phyloP scores from a whole-genome alignment of 2,797 vertebrate genomes.

The Leuciscus waleckii region DNA sequence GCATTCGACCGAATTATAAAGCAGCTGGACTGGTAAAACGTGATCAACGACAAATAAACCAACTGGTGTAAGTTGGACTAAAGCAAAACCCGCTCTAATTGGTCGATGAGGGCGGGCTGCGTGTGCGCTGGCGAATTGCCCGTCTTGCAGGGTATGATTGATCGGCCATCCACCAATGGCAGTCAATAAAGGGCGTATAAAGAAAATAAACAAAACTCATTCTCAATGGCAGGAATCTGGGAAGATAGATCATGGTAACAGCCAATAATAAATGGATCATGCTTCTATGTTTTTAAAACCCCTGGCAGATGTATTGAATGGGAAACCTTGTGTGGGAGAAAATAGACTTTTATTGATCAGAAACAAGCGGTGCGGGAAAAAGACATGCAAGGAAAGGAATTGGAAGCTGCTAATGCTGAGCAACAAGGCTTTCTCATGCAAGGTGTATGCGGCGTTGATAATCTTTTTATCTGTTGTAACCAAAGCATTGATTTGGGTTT shows the following conservation, averaged over 20 bases:
- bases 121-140: conserved; percentile 28
- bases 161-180: conserved; percentile 66
- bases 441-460: conserved; percentile 62
- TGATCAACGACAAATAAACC: conserved; percentile 3
- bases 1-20: neutral
- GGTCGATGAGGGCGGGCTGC: conserved; percentile 31
- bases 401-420: conserved; percentile 73
- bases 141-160: conserved; percentile 57
- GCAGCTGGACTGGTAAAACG: neutral
- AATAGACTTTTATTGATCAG: conserved; percentile 83
- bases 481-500: neutral
- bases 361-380: conserved; percentile 69
- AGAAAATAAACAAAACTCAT: conserved; percentile 75
- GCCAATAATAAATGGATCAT: conserved; percentile 86
- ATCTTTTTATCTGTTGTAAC: conserved; percentile 7
- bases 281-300: conserved; percentile 81
- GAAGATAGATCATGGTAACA: conserved; percentile 81
- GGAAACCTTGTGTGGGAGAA: conserved; percentile 82
- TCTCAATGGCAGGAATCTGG: conserved; percentile 75
- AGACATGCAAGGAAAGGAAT: conserved; percentile 32
- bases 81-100: conserved; percentile 17
- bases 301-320: conserved; percentile 81
- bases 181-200: conserved; percentile 78
- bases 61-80: neutral
- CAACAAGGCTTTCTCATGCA: conserved; percentile 75